A percentile compares a stretch with the other conserved stretches of the same genome.
phyloP scores from a whole-genome alignment of 2,888 invertebrate species.

The Aethes cnicana region DNA sequence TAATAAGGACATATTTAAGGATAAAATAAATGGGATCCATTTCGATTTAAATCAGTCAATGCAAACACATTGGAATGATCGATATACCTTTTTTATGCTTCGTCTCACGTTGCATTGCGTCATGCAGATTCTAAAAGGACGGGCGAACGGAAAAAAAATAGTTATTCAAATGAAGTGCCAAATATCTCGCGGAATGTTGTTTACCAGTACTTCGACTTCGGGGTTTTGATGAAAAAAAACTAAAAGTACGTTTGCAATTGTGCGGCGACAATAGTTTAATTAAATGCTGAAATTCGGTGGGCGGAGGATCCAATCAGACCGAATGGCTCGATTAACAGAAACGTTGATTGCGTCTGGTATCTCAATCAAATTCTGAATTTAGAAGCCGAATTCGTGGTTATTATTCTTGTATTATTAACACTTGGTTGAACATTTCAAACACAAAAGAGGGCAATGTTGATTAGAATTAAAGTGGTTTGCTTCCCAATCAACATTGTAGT shows the following conservation, averaged over 20 bases:
- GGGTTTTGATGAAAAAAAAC: constrained; percentile 28
- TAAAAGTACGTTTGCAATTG: constrained; percentile 15
- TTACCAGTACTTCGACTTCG: constrained; percentile 37
- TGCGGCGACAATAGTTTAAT: constrained; percentile 32
- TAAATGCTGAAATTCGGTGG: constrained; percentile 33
- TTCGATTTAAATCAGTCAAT: constrained; percentile 13
- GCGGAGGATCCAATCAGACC: constrained; percentile 27
- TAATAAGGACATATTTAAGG: background rate
- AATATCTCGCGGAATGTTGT: constrained; percentile 66
- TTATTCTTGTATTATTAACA: too few relatives aligned
- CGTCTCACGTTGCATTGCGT: constrained; percentile 57
- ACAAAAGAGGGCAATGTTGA: too few relatives aligned
- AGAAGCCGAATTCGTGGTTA: background rate
- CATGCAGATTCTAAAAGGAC: constrained; percentile 49
- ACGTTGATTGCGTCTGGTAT: constrained; percentile 31
- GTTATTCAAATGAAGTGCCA: constrained; percentile 58
- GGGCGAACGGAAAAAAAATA: constrained; percentile 45
- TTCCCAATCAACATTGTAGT: too few relatives aligned
- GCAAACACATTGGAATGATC: constrained; percentile 21
- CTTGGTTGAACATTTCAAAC: too few relatives aligned
- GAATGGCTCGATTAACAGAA: constrained; percentile 25
- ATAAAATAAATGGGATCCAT: background rate
- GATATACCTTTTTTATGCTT: constrained; percentile 35
- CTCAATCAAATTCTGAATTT: constrained; percentile 34
- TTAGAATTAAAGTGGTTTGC: too few relatives aligned